Base-by-base conservation (phyloP, 1,140 invertebrate genomes). In the Aradophagus sp. region DNA sequence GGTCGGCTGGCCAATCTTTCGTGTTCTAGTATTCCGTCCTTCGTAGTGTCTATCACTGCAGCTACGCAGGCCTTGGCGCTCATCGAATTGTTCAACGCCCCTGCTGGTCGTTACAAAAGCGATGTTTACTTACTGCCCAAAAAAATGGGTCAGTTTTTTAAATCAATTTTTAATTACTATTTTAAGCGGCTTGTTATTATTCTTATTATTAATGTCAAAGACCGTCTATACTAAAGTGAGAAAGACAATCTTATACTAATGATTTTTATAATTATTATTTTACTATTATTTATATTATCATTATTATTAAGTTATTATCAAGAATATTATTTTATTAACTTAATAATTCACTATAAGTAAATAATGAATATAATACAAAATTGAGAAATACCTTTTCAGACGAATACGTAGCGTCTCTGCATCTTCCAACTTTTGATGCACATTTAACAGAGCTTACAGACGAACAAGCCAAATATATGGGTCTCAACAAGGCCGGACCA, bases 381-480 rank as follows among this genome's bases (percentile, higher is more conserved):
- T n/a, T n/a, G n/a, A n/a, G n/a, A n/a, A n/a, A n/a, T n/a, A n/a
- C n/a, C n/a, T n/a, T 19, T 86, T 47, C 78, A 95, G 95, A 99
- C 88, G 97, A 99, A 81, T 99, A 98, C 86, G 97, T 99, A 6
- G 96, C 96, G 5, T 95, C 93, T 66, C 88, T 99, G 32, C 97
- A 99, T 88, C 88, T 99, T 75, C 94, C 96, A 13, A 96, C 95
- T 13, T 99, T 99, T 82, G 97, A 98, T 88, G 97, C 97, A 29
- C 96, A 98, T 82, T 87, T 99, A 56, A 99, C 97, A 0, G 97
- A 99, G 86, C 87, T 99, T 32, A 92, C 91, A 6, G 97, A 99
- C 81, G 97, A 99, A 77, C 97, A 99, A 86, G 96, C 96, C 45
- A 98, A 97, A 85, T 99, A 99, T 81, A 92, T 98, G 88, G 97